phyloP scores from a whole-genome alignment of 2,888 invertebrate species.

The Melolontha melolontha region DNA sequence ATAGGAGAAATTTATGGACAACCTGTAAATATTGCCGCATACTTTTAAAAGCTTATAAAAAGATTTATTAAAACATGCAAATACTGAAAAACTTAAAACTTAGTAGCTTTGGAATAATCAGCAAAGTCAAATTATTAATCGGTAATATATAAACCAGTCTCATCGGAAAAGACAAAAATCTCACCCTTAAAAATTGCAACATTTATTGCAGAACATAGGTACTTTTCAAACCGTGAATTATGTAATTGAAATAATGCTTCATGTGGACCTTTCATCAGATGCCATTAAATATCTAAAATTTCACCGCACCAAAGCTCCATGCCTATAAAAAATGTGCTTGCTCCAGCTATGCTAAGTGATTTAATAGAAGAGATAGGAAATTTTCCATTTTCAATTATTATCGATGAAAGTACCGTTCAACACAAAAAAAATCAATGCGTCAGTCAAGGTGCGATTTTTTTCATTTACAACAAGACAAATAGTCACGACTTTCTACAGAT shows the following conservation, averaged over 20 bases:
- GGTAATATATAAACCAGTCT: too few species aligned
- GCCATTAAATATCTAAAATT: constrained; percentile 51
- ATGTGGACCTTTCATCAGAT: constrained; percentile 48
- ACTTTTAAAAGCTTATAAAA: too few species aligned
- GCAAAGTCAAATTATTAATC: too few species aligned
- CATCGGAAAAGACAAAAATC: constrained; percentile 43
- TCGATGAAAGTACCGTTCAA: not conserved
- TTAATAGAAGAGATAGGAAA: constrained; percentile 55
- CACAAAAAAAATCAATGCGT: not conserved
- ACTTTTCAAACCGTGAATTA: constrained; percentile 49
- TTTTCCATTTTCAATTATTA: constrained; percentile 49
- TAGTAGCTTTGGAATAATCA: too few species aligned
- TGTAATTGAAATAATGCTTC: constrained; percentile 46
- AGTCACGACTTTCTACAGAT: constrained; percentile 1
- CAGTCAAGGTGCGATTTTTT: not conserved
- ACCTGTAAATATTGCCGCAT: too few species aligned
- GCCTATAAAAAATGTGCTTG: constrained; percentile 56
- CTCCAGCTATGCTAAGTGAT: constrained; percentile 52
- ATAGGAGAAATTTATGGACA: too few species aligned
- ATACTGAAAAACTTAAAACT: too few species aligned
- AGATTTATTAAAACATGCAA: too few species aligned
- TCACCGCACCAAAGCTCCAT: constrained; percentile 53
- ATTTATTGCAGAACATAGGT: constrained; percentile 52
- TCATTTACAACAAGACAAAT: not conserved
- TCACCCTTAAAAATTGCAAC: constrained; percentile 52